Conservation (phyloP, 2,113 vertebrate genomes). For the Mobula hypostoma region DNA sequence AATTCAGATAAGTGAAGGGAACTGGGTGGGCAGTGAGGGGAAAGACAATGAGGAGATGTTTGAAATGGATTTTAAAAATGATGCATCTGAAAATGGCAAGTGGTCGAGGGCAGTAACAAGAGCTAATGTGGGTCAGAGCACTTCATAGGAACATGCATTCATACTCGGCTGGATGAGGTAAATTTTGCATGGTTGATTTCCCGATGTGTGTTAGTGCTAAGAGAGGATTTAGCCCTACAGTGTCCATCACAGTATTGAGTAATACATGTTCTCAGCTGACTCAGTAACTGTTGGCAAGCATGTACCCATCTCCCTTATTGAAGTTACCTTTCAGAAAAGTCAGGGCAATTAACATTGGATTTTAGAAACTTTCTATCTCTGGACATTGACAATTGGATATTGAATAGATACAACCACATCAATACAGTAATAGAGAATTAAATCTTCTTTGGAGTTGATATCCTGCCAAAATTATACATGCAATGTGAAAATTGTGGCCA, state of each 20-base stretch:
- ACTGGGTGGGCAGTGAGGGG: background rate
- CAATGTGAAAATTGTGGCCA: background rate
- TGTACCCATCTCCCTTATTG: background rate
- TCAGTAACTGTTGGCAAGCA: constrained; percentile 32
- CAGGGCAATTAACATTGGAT: background rate
- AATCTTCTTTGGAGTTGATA: constrained; percentile 45
- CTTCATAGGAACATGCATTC: constrained; percentile 33
- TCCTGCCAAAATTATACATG: background rate
- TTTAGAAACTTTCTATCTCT: constrained; percentile 39
- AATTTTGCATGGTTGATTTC: constrained; percentile 37
- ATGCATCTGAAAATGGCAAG: background rate
- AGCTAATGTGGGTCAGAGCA: background rate
- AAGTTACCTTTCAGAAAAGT: background rate
- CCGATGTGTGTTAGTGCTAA: constrained; percentile 38
- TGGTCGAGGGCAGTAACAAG: too few relatives aligned
- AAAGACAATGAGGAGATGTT: background rate
- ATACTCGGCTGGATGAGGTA: constrained; percentile 37
- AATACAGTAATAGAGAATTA: constrained; percentile 50
- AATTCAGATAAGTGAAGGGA: background rate
- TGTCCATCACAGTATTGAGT: constrained; percentile 40
- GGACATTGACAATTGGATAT: constrained; percentile 37
- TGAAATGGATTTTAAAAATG: background rate
- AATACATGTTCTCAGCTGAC: constrained; percentile 40
- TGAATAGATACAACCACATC: constrained; percentile 48
- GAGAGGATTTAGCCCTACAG: constrained; percentile 38